Base-by-base conservation (phyloP, 2,888 invertebrate genomes). In the Epirrhoe alternata region DNA sequence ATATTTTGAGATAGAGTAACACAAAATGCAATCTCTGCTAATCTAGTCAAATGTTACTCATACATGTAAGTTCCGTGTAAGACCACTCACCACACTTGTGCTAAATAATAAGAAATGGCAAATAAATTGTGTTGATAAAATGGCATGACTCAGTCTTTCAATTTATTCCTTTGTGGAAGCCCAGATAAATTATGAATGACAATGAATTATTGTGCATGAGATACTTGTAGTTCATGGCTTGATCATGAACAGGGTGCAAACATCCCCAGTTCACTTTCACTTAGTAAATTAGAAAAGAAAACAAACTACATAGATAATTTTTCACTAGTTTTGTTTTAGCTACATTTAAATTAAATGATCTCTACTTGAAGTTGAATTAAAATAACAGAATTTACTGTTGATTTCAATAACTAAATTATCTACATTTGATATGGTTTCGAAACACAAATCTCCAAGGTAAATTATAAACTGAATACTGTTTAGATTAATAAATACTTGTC, bases 61-160 rank as follows among this genome's bases (percentile, higher is more conserved):
- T 70, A 74, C 75, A 76, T 69, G 79, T 77, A 7, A 77, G 73
- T 55, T 77, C 74, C 79, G 71, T 79, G 73, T 80, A 83, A 83
- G 85, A 80, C 83, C 82, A 79, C 80, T 85, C 84, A 80, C 76
- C 77, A 79, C 77, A 82, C 78, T 83, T 84, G 80, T 86, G 86
- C 85, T 86, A 85, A 83, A 76, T 82, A 79, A 81, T 80, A 76
- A 84, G 49, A 85, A 77, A 83, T 82, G 78, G 64, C 80, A 80
- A 91, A 87, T 90, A 89, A 88, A 83, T 84, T 80, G 78, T 80
- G 70, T 83, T 84, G 76, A 81, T 74, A 81, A 84, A 88, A 90
- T 88, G 86, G 86, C 86, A 87, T 88, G 83, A 85, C 77, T 92
- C 92, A 92, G 92, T 92, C 92, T 93, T 92, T 91, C 69, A 87